phyloP scores from a whole-genome alignment of 2,888 invertebrate genomes.

The Drosophila monieri region DNA sequence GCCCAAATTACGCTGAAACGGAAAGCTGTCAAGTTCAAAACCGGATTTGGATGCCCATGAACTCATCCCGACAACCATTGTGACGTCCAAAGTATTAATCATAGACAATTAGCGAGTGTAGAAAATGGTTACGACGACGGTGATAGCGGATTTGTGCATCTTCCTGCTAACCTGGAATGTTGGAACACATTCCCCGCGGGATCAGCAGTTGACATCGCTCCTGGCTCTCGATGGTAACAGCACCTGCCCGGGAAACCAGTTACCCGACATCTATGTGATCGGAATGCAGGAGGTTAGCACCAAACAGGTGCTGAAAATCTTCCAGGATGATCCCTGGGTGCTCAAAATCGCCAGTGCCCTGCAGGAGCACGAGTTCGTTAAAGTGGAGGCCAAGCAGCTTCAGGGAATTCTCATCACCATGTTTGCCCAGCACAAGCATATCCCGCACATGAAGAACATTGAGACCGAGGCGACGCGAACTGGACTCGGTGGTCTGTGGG shows the following conservation, averaged over 20 bases:
- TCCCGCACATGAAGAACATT: conserved; percentile 91
- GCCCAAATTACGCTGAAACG: not conserved
- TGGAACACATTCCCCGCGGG: conserved; percentile 90
- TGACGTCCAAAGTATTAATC: conserved; percentile 56
- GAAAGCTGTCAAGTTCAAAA: conserved; percentile 33
- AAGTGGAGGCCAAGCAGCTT: conserved; percentile 91
- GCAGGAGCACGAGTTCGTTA: conserved; percentile 88
- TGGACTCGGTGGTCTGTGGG: conserved; percentile 95
- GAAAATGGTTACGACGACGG: conserved; percentile 55
- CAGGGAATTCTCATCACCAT: conserved; percentile 93
- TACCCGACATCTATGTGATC: conserved; percentile 94
- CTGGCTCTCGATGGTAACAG: conserved; percentile 87
- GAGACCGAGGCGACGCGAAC: conserved; percentile 95
- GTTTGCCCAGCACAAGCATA: conserved; percentile 91
- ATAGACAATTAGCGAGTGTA: conserved; percentile 41
- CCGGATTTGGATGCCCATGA: conserved; percentile 43
- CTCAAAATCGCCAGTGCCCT: conserved; percentile 88
- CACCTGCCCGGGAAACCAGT: conserved; percentile 86
- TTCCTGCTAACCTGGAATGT: conserved; percentile 96
- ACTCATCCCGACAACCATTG: conserved; percentile 30
- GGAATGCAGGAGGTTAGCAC: conserved; percentile 95
- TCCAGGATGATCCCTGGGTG: conserved; percentile 94
- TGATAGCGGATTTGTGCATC: conserved; percentile 84
- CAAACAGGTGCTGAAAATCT: conserved; percentile 90
- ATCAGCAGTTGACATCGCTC: conserved; percentile 88